phyloP scores from a whole-genome alignment of 2,113 vertebrate genomes.

The Apteryx mantelli region DNA sequence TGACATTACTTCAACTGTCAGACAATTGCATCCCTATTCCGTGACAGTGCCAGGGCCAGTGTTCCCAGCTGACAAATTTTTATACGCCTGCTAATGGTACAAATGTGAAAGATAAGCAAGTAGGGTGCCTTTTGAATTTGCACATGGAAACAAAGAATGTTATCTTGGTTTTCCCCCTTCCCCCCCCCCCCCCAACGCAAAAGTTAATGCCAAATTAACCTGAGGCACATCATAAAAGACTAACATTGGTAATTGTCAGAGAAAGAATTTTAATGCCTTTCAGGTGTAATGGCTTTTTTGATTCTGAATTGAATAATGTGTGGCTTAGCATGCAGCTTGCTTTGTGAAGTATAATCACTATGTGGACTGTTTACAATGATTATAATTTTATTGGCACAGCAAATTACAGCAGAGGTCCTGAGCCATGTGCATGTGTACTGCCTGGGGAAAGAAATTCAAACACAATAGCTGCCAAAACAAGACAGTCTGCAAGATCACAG shows the following conservation, averaged over 20 bases:
- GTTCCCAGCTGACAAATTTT: neutral
- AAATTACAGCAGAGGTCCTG: neutral
- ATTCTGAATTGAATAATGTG: neutral
- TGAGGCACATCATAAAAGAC: rapidly evolving
- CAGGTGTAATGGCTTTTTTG: neutral
- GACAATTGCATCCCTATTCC: rapidly evolving
- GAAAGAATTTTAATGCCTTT: neutral
- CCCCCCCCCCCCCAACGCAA: neutral
- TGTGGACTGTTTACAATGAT: neutral
- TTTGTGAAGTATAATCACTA: neutral
- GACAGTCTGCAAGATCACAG: neutral
- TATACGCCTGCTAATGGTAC: rapidly evolving
- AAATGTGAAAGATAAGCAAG: rapidly evolving
- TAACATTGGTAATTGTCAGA: neutral
- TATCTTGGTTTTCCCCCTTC: neutral
- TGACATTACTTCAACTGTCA: neutral
- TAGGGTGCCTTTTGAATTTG: neutral
- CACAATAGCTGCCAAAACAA: neutral
- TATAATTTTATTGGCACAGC: neutral
- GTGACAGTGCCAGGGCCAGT: rapidly evolving
- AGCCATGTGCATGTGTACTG: neutral
- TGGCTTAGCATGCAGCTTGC: neutral
- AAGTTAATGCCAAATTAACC: neutral
- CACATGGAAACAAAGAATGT: rapidly evolving
- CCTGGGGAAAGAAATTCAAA: neutral